A percentile compares a stretch with the other conserved stretches of the same genome.
Conservation (phyloP, 2,888 invertebrate species). For the Diabrotica balteata region DNA sequence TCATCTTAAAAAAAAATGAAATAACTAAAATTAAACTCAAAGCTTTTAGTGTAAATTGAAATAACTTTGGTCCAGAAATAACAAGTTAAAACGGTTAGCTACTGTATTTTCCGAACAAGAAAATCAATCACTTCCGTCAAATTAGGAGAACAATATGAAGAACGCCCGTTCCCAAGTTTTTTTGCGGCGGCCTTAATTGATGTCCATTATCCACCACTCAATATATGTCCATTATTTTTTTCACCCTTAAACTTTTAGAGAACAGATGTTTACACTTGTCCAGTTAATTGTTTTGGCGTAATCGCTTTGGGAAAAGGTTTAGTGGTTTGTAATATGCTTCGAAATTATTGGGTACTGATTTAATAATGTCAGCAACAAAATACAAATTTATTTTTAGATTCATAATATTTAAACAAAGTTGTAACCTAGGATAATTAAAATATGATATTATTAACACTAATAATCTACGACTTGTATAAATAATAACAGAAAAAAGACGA, state of each 20-base stretch:
- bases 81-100: not conserved
- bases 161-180: slow-evolving; percentile 32
- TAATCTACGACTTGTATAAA: too few species aligned
- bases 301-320: not conserved
- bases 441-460: too few species aligned
- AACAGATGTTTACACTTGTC: slow-evolving; percentile 31
- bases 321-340: too few species aligned
- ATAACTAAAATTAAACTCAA: too few species aligned
- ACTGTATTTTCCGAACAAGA: slow-evolving; percentile 27
- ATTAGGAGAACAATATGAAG: slow-evolving; percentile 38
- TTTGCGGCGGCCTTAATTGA: slow-evolving; percentile 37
- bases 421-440: too few species aligned
- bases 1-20: too few species aligned
- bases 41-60: too few species aligned
- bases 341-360: too few species aligned
- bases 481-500: too few species aligned
- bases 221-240: slow-evolving; percentile 42
- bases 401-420: too few species aligned
- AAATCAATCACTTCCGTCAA: slow-evolving; percentile 41
- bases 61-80: not conserved
- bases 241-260: slow-evolving; percentile 29
- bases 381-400: too few species aligned
- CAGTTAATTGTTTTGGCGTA: slow-evolving; percentile 22
- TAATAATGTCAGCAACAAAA: too few species aligned
- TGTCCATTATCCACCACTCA: slow-evolving; percentile 40